Conservation (phyloP, 92 coral and sea anemone genomes). For the Palythoa caribaeorum region DNA sequence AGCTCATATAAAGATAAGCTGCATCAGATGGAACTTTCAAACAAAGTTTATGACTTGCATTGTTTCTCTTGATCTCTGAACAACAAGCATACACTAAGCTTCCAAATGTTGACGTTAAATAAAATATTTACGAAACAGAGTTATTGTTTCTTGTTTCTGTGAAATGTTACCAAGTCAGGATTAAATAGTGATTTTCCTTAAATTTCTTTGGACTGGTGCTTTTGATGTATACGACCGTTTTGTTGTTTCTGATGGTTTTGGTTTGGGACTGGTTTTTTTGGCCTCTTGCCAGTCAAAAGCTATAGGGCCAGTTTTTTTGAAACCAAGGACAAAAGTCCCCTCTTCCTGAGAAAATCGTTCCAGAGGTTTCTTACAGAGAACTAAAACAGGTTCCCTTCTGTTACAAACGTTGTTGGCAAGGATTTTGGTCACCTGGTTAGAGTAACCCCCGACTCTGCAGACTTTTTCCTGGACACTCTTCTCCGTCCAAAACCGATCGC, state of each 20-base stretch:
- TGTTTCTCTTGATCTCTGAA: no score
- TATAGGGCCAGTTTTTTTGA: conserved; percentile 45
- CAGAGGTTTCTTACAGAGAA: conserved; percentile 35
- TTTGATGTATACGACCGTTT: background rate
- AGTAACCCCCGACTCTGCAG: conserved; percentile 25
- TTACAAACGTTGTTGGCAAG: conserved; percentile 46
- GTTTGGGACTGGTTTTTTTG: background rate
- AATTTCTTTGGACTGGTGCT: background rate
- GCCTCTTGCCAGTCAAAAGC: conserved; percentile 49
- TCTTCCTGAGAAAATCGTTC: conserved; percentile 40
- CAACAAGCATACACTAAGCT: background rate
- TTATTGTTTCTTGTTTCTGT: background rate
- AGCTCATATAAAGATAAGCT: no score
- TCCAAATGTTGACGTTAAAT: no score
- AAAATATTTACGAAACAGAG: no score
- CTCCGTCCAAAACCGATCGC: conserved; percentile 38
- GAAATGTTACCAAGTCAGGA: background rate
- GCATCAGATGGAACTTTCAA: no score
- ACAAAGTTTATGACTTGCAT: no score
- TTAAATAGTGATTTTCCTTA: background rate
- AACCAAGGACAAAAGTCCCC: conserved; percentile 39
- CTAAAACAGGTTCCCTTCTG: conserved; percentile 24
- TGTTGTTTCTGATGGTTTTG: background rate
- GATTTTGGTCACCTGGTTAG: conserved; percentile 31
- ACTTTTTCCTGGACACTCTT: conserved; percentile 23